Evolutionary conservation across 2,888 invertebrate genomes (phyloP).

Genomic region (Anorthoa munda): DNA sequence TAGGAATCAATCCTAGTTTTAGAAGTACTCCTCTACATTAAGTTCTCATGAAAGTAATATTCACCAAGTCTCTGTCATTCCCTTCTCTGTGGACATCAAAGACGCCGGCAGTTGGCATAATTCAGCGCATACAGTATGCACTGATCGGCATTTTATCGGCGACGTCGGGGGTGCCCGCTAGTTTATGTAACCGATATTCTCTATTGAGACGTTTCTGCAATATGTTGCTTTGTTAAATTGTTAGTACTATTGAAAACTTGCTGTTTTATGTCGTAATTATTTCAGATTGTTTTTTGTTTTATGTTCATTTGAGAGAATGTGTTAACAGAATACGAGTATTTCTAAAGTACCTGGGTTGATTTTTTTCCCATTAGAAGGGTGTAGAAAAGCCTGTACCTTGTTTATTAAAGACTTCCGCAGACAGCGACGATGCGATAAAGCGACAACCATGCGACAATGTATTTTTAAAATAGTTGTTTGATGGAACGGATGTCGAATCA

Average conservation of each 20-base stretch:
- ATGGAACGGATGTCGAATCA: not conserved
- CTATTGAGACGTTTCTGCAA: slow-evolving; percentile 63
- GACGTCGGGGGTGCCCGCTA: slow-evolving; percentile 69
- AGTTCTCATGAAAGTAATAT: not conserved
- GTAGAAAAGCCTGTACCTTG: not conserved
- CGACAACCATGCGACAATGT: not conserved
- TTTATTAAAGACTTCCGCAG: not conserved
- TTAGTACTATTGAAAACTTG: slow-evolving; percentile 40
- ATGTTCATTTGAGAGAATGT: not conserved
- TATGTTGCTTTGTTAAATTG: slow-evolving; percentile 64
- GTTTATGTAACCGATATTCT: slow-evolving; percentile 65
- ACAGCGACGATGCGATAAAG: not conserved
- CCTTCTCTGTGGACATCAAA: slow-evolving; percentile 76
- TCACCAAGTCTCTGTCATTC: not conserved
- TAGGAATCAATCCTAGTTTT: no score
- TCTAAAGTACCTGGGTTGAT: not conserved
- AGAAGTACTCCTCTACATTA: no score
- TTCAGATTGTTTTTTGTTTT: slow-evolving; percentile 24
- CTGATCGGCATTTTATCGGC: slow-evolving; percentile 82
- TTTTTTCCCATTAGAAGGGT: not conserved
- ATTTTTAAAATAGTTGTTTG: not conserved
- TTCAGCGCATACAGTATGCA: slow-evolving; percentile 82
- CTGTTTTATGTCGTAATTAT: slow-evolving; percentile 52
- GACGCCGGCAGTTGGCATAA: slow-evolving; percentile 76
- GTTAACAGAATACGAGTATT: not conserved